Evolutionary conservation across 2,888 invertebrate genomes (phyloP), one percentile per base, ranked within the genome.

Genomic region (Metacarcinus magister): DNA sequence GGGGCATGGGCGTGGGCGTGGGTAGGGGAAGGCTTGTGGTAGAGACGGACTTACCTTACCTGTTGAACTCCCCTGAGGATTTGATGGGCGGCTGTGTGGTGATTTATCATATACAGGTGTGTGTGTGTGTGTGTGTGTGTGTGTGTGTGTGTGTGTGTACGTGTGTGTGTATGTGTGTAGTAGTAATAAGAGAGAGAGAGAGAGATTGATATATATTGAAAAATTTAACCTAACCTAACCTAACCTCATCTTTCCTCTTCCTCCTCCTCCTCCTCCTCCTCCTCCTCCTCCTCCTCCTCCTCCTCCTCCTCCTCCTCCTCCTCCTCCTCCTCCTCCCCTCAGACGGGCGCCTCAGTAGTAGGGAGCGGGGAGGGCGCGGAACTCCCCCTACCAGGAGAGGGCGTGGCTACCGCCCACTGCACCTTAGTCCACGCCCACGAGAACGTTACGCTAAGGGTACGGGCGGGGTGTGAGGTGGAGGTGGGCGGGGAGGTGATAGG

Each of bases 1-100:
- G 60, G 93, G 93, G 93, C 92, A 93, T 67, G 67, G 39, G 39
- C 39, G 39, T 67, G 16, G 90, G 94, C 28, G 89, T 32, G 46
- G 82, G 96, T 97, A 97, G 97, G 97, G 97, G 97, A 60, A 13
- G 67, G 44, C 44, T 93, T 23, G 95, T 96, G 32, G 96, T 97
- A 3, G 97, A 96, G n/a, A 93, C 96, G n/a, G 95, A 95, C 60
- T 54, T 95, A n/a, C 97, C 97, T 3, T 96, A 96, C 90, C 46
- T 97, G 48, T 48, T 97, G n/a, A 97, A 96, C 75, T 95, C 96
- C 2, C 48, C 82, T 16, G 95, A 96, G 28, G 97, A 97, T 54
- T 13, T 82, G 8, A 54, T 94, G 16, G 93, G 96, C 16, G 87
- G 90, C 89, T 94, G 91, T 28, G 96, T 97, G 19, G 92, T 96